Evolutionary conservation across 2,888 invertebrate species (phyloP).

Genomic region (Agapostemon virescens): DNA sequence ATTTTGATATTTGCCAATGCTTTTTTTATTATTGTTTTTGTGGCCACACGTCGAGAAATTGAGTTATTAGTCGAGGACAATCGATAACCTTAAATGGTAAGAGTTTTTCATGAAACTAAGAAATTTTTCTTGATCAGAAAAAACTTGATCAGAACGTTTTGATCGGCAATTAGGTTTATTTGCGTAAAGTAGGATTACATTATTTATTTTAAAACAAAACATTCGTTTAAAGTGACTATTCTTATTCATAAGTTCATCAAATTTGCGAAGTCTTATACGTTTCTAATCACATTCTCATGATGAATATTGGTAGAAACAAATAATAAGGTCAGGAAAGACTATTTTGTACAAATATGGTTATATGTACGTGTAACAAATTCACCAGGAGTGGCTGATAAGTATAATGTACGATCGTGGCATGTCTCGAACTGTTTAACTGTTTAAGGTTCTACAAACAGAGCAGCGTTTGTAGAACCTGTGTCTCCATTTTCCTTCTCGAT

Average conservation of each 20-base stretch:
- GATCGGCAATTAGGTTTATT: not conserved
- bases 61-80: not conserved
- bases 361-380: too few relatives aligned
- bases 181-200: not conserved
- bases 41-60: not conserved
- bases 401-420: too few relatives aligned
- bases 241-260: not conserved
- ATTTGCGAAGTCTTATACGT: not conserved
- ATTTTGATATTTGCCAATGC: slow-evolving; percentile 12
- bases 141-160: not conserved
- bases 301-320: too few relatives aligned
- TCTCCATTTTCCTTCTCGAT: too few relatives aligned
- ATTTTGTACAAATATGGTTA: too few relatives aligned
- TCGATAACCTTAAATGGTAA: not conserved
- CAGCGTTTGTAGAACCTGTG: too few relatives aligned
- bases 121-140: not conserved
- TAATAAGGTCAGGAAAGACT: too few relatives aligned
- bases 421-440: too few relatives aligned
- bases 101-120: not conserved
- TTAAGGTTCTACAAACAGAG: too few relatives aligned
- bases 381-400: too few relatives aligned
- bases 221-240: not conserved
- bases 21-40: slow-evolving; percentile 4
- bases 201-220: not conserved
- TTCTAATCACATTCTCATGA: not conserved